phyloP scores from a whole-genome alignment of 2,113 vertebrate species.

The Xiphorhynchus elegans region DNA sequence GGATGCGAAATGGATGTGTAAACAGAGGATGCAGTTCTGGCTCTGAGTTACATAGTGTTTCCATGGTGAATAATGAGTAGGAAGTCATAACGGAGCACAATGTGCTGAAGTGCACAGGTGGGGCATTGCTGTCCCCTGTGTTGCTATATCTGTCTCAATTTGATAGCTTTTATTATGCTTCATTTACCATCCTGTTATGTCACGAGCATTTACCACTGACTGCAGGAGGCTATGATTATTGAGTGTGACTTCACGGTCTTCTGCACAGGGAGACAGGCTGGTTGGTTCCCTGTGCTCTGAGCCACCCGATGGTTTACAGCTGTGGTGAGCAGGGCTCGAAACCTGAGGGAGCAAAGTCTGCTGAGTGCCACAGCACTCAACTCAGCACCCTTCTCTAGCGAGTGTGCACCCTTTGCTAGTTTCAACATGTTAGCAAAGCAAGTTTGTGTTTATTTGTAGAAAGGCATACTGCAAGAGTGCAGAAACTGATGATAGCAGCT shows the following conservation, averaged over 20 bases:
- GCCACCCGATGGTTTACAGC: not conserved
- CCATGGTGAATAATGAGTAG: not conserved
- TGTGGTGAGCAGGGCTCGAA: accelerated
- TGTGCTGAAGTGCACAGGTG: not conserved
- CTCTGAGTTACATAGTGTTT: not conserved
- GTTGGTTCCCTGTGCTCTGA: not conserved
- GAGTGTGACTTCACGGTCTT: not conserved
- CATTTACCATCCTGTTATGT: not conserved
- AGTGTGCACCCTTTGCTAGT: accelerated
- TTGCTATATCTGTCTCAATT: not conserved
- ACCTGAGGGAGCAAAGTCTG: not conserved
- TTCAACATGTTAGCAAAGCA: not conserved
- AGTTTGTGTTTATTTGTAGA: not conserved
- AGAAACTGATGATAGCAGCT: not conserved
- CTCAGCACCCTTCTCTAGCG: not conserved
- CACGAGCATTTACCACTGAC: not conserved
- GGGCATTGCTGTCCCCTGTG: not conserved
- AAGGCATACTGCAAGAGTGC: not conserved
- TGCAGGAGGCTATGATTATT: not conserved
- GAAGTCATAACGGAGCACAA: not conserved
- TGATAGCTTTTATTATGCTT: not conserved
- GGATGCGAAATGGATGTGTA: not conserved
- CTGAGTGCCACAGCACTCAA: accelerated
- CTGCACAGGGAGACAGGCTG: not conserved
- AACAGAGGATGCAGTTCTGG: not conserved